Conservation (phyloP, 2,797 vertebrate genomes). For the Scarus forsteni region DNA sequence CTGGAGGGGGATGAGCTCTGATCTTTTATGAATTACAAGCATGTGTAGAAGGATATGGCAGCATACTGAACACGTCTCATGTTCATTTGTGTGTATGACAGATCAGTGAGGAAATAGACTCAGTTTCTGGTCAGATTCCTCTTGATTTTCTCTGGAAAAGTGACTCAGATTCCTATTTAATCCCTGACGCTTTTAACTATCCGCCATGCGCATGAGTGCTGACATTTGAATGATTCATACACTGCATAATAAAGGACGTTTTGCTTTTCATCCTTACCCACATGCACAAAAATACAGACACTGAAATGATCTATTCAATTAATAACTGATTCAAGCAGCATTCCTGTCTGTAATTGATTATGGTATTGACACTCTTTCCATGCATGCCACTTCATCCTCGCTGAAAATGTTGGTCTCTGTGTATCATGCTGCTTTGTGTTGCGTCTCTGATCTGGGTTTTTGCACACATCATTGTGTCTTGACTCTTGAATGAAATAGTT, state of each 20-base stretch:
- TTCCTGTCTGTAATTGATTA: too few species aligned
- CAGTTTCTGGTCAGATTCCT: slow-evolving; percentile 5
- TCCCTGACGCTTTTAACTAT: background rate
- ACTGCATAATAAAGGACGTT: background rate
- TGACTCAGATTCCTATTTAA: background rate
- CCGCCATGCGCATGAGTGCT: background rate
- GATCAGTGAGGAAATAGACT: slow-evolving; percentile 2
- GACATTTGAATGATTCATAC: background rate
- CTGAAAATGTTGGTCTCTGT: too few species aligned
- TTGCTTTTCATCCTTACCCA: background rate
- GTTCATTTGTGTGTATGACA: slow-evolving; percentile 2
- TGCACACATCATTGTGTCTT: too few species aligned
- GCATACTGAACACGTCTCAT: slow-evolving; percentile 18
- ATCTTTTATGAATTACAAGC: slow-evolving; percentile 44
- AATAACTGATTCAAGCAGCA: too few species aligned
- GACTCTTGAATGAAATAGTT: too few species aligned
- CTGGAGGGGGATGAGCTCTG: slow-evolving; percentile 22
- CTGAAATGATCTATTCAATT: too few species aligned
- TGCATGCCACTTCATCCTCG: too few species aligned
- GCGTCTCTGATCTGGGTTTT: too few species aligned
- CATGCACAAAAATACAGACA: too few species aligned
- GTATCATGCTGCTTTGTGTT: too few species aligned
- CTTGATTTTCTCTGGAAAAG: background rate
- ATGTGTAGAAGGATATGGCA: slow-evolving; percentile 8
- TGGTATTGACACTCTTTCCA: too few species aligned